Evolutionary conservation across 2,888 invertebrate genomes (phyloP), one percentile per base, ranked within the genome.

Genomic region (Trissoscelio sp.): DNA sequence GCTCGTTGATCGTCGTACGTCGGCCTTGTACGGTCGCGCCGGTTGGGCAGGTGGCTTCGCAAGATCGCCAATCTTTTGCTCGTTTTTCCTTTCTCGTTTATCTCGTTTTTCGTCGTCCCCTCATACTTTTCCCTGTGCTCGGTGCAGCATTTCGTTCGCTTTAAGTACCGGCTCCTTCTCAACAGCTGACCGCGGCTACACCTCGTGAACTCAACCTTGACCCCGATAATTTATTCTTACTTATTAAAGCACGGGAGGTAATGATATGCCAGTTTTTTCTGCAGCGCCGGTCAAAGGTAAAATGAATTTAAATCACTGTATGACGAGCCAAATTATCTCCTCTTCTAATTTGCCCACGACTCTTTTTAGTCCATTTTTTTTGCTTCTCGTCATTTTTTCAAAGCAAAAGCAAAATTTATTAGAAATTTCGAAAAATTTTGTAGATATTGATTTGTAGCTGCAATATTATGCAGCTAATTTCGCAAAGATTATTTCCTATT

Each of bases 21-120:
- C 88, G 88, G 86, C 89, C 89, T 89, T 90, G 89, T 89, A 90
- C 89, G 89, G 88, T 84, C 87, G 85, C 87, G 87, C 87, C 86
- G 86, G 85, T 78, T 83, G 78, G 86, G 87, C 88, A 88, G 89
- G 88, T 88, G 88, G 85, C 84, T 85, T 83, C 81, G 84, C 75
- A 64, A 83, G 85, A 85, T 84, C 86, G 84, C 82, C 81, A 78
- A 83, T 85, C 86, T 81, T 83, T 79, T 83, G 83, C 79, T 83
- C 81, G 79, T 80, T 72, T 81, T 82, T 77, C 74, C 79, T 75
- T 79, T 74, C 79, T 82, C 60, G 67, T 80, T 72, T 73, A 58
- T 66, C 70, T 81, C 78, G 51, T 74, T 83, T 82, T 79, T 78
- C 74, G 46, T 74, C 64, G 69, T 69, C 77, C 74, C 48, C 57